phyloP scores from a whole-genome alignment of 2,888 invertebrate genomes.

The Campopleginae sp. region DNA sequence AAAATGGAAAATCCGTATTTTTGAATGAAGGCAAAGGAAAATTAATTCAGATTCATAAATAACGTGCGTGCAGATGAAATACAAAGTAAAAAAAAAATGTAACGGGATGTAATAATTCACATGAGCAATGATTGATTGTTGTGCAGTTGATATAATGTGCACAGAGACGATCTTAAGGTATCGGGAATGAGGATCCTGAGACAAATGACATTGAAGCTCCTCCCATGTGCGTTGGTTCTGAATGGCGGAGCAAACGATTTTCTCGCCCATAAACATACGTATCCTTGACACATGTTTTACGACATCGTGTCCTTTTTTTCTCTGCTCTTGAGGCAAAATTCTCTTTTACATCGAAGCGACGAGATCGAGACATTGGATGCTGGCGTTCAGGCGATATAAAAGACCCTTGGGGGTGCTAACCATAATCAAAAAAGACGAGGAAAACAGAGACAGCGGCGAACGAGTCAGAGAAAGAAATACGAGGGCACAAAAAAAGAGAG shows the following conservation, averaged over 20 bases:
- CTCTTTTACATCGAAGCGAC: slow-evolving; percentile 21
- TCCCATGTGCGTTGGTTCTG: background rate
- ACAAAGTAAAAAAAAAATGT: background rate
- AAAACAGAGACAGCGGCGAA: background rate
- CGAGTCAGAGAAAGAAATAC: background rate
- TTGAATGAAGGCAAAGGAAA: background rate
- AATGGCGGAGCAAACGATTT: slow-evolving; percentile 14
- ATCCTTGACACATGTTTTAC: slow-evolving; percentile 22
- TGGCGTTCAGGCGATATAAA: background rate
- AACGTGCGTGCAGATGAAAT: background rate
- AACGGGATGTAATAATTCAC: slow-evolving; percentile 6
- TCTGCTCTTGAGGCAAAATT: slow-evolving; percentile 2
- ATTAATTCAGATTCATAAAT: background rate
- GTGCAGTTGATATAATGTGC: slow-evolving; percentile 22
- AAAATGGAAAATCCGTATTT: background rate
- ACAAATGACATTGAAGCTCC: slow-evolving; percentile 20
- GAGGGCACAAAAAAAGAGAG: background rate
- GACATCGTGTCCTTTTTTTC: background rate
- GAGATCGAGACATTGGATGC: slow-evolving; percentile 15
- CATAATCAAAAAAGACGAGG: slow-evolving; percentile 12
- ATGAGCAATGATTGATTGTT: slow-evolving; percentile 4
- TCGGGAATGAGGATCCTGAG: slow-evolving; percentile 19
- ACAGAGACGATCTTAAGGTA: slow-evolving; percentile 20
- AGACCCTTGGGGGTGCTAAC: slow-evolving; percentile 13
- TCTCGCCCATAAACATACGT: slow-evolving; percentile 21